These are phyloP conservation scores for Megaceryle torquata DNA, from an alignment of 2,113 vertebrate species.

Conservation along the genomic window DNA sequence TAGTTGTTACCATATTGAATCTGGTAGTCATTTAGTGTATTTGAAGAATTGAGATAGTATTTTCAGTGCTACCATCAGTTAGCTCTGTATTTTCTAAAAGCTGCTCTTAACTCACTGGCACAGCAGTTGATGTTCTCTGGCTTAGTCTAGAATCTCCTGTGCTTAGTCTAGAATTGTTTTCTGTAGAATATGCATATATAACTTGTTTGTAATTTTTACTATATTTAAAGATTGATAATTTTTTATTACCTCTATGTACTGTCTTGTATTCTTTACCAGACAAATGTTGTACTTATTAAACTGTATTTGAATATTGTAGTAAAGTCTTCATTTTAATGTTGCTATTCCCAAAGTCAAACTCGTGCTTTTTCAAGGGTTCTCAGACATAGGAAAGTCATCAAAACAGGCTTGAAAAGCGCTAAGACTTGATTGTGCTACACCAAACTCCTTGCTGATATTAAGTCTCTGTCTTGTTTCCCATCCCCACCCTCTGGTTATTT, in stretches of 20 bases:
- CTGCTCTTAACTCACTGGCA: background rate
- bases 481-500: background rate
- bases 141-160: background rate
- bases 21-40: background rate
- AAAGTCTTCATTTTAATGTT: background rate
- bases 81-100: background rate
- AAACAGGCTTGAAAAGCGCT: background rate
- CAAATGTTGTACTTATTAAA: background rate
- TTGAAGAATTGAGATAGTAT: background rate
- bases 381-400: background rate
- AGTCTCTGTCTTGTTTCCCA: background rate
- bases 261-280: background rate
- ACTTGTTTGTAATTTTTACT: background rate
- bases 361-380: background rate
- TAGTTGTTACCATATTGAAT: background rate
- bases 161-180: background rate
- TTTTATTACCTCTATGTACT: background rate
- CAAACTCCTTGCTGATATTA: background rate
- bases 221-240: background rate
- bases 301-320: background rate
- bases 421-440: accelerated
- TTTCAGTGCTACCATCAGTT: background rate
- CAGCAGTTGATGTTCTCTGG: background rate
- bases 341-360: background rate
- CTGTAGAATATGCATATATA: background rate